phyloP scores from a whole-genome alignment of 1,140 invertebrate species.

The Bombus impatiens region DNA sequence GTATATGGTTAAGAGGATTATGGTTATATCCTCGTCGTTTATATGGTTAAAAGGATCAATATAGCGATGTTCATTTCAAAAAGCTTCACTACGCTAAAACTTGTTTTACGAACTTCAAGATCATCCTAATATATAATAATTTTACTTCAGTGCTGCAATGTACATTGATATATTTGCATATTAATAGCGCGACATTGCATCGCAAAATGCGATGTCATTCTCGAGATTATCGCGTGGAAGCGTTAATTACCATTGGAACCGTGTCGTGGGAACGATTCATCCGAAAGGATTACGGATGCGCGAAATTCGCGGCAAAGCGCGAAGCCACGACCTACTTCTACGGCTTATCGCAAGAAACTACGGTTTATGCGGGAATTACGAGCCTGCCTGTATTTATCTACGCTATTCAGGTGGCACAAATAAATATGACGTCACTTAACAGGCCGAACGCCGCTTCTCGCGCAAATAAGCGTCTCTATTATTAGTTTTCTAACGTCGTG shows the following conservation, averaged over 20 bases:
- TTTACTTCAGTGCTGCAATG: no score
- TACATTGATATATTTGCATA: background rate
- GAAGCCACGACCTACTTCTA: background rate
- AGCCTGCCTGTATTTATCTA: constrained; percentile 20
- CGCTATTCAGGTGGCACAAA: constrained; percentile 16
- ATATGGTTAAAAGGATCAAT: no score
- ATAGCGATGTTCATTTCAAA: no score
- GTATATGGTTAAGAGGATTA: no score
- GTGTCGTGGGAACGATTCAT: background rate
- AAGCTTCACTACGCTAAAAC: no score
- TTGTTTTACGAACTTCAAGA: no score
- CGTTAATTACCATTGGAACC: background rate
- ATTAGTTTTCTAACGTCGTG: constrained; percentile 47
- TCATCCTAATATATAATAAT: no score
- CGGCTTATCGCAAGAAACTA: background rate
- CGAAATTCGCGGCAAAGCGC: background rate
- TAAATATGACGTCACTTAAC: constrained; percentile 31
- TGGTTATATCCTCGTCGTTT: no score
- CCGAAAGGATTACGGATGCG: background rate
- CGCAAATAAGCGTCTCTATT: constrained; percentile 41
- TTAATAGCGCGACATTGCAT: background rate
- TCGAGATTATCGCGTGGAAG: background rate
- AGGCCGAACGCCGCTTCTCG: constrained; percentile 6
- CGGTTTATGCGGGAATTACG: background rate
- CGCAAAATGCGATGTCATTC: background rate